Percentiles rank a stretch among this genome's conserved stretches.
These are phyloP conservation scores for Schizothorax lantsangensis DNA, from an alignment of 2,797 vertebrate genomes.

Conservation along the genomic window DNA sequence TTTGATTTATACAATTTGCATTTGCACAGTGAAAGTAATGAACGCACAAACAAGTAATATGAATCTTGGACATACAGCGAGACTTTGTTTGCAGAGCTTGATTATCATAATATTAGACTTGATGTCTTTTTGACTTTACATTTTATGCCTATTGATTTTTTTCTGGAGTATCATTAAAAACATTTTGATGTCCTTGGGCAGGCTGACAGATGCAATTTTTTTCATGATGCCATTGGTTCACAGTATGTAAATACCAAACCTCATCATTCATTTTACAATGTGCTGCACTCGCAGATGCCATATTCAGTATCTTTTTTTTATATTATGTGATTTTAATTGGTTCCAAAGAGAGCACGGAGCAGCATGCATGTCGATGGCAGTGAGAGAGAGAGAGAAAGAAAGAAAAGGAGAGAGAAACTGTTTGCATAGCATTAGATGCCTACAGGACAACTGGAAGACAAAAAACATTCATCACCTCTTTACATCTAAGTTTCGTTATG, in stretches of 20 bases:
- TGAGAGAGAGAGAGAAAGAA: slow-evolving; percentile 27
- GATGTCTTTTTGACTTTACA: slow-evolving; percentile 35
- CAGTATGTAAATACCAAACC: slow-evolving; percentile 47
- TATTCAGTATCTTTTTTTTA: slow-evolving; percentile 65
- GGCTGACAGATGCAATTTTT: slow-evolving; percentile 38
- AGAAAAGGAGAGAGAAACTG: slow-evolving; percentile 5
- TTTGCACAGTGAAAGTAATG: background rate
- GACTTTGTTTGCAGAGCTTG: slow-evolving; percentile 20
- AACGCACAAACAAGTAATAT: background rate
- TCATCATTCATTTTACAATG: slow-evolving; percentile 45
- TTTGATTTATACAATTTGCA: background rate
- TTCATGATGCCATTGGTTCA: slow-evolving; percentile 41
- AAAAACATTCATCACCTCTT: slow-evolving; percentile 55
- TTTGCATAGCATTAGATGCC: slow-evolving; percentile 54
- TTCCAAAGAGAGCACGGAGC: slow-evolving; percentile 66
- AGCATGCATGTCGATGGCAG: slow-evolving; percentile 58
- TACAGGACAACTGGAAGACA: slow-evolving; percentile 62
- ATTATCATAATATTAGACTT: slow-evolving; percentile 31
- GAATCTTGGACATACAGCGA: background rate
- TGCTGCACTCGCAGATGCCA: slow-evolving; percentile 57
- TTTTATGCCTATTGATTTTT: slow-evolving; percentile 33
- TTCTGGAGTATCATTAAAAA: slow-evolving; percentile 27
- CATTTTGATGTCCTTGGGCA: slow-evolving; percentile 19
- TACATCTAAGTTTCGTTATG: slow-evolving; percentile 54
- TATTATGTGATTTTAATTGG: slow-evolving; percentile 74